Conservation (phyloP, 2,113 vertebrate genomes). For the Crypturellus undulatus region DNA sequence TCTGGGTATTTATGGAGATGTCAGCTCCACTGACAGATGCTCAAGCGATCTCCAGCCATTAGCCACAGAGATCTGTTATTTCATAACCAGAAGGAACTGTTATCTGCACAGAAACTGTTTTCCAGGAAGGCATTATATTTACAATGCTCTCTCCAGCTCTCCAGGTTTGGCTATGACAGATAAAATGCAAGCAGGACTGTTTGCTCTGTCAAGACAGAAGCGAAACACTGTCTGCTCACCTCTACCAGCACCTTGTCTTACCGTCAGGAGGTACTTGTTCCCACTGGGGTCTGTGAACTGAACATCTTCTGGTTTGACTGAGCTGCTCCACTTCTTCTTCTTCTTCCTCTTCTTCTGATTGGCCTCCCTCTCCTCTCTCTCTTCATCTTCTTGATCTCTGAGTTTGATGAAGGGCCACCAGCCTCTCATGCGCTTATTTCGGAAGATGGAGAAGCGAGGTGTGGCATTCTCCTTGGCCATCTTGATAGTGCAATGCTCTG, state of each 20-base stretch:
- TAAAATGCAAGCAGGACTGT: not conserved
- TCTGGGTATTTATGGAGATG: not conserved
- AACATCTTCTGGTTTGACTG: conserved; percentile 82
- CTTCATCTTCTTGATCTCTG: conserved; percentile 84
- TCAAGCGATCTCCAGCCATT: not conserved
- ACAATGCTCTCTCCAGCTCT: not conserved
- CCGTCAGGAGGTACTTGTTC: conserved; percentile 85
- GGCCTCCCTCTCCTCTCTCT: conserved; percentile 82
- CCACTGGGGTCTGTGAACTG: conserved; percentile 85
- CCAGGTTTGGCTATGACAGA: not conserved
- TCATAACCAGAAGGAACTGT: not conserved
- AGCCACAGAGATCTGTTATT: not conserved
- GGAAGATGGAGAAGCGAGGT: conserved; percentile 90
- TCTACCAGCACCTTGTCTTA: conserved; percentile 47
- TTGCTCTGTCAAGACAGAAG: not conserved
- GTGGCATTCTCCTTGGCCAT: conserved; percentile 86
- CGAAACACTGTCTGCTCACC: not conserved
- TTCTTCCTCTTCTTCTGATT: conserved; percentile 64
- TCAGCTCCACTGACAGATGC: not conserved
- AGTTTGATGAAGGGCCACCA: conserved; percentile 93
- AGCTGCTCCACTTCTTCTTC: conserved; percentile 74
- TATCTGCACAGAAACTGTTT: not conserved
- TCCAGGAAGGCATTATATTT: not conserved
- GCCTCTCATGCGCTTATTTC: conserved; percentile 88
- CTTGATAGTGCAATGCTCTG: conserved; percentile 83